Evolutionary conservation across 2,888 invertebrate genomes (phyloP).

Genomic region (Eustalomyia histrio): DNA sequence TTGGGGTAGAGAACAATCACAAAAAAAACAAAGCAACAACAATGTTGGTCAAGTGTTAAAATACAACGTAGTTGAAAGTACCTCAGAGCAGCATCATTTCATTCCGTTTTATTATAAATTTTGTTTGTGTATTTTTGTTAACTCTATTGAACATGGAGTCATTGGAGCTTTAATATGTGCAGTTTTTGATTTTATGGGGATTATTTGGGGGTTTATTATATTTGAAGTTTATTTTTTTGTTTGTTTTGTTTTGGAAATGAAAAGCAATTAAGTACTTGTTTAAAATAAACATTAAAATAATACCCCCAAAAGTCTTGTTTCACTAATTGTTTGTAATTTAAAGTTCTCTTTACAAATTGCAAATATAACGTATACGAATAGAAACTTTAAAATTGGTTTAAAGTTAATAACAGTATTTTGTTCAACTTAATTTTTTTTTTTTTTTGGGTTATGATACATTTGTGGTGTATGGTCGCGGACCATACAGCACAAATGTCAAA

Average conservation of each 20-base stretch:
- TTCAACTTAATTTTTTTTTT: no score
- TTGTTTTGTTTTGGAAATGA: slow-evolving; percentile 10
- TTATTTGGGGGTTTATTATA: slow-evolving; percentile 51
- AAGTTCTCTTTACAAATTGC: not conserved
- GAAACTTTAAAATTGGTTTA: no score
- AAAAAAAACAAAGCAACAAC: no score
- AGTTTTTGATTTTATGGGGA: slow-evolving; percentile 43
- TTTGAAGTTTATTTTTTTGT: slow-evolving; percentile 38
- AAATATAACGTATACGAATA: no score
- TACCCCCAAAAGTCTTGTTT: slow-evolving; percentile 29
- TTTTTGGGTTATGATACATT: no score
- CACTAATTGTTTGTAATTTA: slow-evolving; percentile 8
- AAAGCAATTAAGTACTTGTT: slow-evolving; percentile 54
- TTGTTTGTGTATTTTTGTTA: not conserved
- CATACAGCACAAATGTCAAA: no score
- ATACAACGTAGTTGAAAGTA: not conserved
- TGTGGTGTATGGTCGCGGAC: no score
- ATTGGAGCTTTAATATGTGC: not conserved
- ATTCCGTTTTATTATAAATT: slow-evolving; percentile 7
- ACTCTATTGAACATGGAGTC: not conserved
- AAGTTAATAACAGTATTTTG: no score
- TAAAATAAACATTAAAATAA: slow-evolving; percentile 51
- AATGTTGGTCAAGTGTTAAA: slow-evolving; percentile 61
- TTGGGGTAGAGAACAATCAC: not conserved
- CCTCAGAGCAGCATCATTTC: slow-evolving; percentile 26